Percentiles rank a stretch among this genome's conserved stretches.
These are phyloP conservation scores for Sus scrofa DNA, from an alignment of 2,113 vertebrate species.

Conservation along the genomic window DNA sequence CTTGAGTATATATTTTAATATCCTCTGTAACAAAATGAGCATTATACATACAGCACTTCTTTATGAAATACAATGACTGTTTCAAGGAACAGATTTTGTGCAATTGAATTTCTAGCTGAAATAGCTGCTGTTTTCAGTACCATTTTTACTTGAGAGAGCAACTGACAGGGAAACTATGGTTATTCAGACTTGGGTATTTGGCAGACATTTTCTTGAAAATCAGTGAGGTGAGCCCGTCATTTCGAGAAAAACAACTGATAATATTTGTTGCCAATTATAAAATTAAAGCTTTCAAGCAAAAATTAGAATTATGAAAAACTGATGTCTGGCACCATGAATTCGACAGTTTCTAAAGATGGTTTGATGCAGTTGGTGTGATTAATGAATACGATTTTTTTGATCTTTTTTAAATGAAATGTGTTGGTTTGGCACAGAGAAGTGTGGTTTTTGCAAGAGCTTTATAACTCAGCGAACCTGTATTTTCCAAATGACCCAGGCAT, in stretches of 20 bases:
- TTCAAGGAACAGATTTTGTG: neutral
- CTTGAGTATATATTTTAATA: neutral
- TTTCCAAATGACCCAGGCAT: neutral
- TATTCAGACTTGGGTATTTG: neutral
- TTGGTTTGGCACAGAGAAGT: neutral
- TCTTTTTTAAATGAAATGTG: neutral
- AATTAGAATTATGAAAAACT: neutral
- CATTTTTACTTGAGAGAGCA: conserved; percentile 22
- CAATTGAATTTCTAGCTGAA: neutral
- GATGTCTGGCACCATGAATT: neutral
- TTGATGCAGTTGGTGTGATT: neutral
- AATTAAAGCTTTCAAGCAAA: conserved; percentile 40
- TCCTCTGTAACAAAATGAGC: neutral
- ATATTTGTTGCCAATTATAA: neutral
- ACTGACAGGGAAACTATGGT: neutral
- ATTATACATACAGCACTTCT: neutral
- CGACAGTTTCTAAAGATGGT: neutral
- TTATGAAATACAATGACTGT: neutral
- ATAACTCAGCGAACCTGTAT: neutral
- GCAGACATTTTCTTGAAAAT: conserved; percentile 30
- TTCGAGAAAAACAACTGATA: neutral
- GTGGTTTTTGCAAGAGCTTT: neutral
- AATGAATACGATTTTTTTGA: neutral
- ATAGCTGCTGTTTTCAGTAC: neutral
- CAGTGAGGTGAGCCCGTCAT: neutral